Conservation (phyloP, 1,140 invertebrate genomes). For the Homarus americanus region DNA sequence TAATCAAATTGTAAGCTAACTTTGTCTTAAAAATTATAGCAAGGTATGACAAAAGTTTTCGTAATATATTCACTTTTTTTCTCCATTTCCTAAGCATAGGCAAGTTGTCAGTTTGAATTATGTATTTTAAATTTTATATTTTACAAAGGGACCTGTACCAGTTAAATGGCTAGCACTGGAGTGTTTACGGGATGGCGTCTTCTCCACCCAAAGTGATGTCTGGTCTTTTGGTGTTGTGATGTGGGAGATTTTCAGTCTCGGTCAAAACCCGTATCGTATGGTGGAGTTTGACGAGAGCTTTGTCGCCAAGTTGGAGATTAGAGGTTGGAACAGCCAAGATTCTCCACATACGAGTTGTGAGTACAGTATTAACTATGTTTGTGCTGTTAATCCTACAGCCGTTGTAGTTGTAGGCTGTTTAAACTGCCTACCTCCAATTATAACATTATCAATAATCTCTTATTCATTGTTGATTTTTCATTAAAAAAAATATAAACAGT, state of each 20-base stretch:
- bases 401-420: too few species aligned
- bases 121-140: not conserved
- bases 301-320: slow-evolving; percentile 66
- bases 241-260: slow-evolving; percentile 80
- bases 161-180: slow-evolving; percentile 80
- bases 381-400: too few species aligned
- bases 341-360: slow-evolving; percentile 61
- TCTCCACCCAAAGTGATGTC: slow-evolving; percentile 78
- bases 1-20: too few species aligned
- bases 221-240: slow-evolving; percentile 80
- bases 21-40: too few species aligned
- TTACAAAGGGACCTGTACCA: slow-evolving; percentile 76
- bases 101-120: too few species aligned
- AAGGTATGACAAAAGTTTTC: too few species aligned
- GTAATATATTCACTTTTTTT: too few species aligned
- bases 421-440: not conserved
- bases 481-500: not conserved
- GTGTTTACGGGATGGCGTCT: slow-evolving; percentile 77
- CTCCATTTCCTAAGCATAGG: too few species aligned
- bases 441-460: not conserved
- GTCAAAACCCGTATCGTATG: slow-evolving; percentile 76
- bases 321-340: slow-evolving; percentile 57
- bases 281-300: slow-evolving; percentile 75
- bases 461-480: not conserved
- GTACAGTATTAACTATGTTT: not conserved